Evolutionary conservation across 1,140 invertebrate species (phyloP).

Genomic region (Colletes gigas): DNA sequence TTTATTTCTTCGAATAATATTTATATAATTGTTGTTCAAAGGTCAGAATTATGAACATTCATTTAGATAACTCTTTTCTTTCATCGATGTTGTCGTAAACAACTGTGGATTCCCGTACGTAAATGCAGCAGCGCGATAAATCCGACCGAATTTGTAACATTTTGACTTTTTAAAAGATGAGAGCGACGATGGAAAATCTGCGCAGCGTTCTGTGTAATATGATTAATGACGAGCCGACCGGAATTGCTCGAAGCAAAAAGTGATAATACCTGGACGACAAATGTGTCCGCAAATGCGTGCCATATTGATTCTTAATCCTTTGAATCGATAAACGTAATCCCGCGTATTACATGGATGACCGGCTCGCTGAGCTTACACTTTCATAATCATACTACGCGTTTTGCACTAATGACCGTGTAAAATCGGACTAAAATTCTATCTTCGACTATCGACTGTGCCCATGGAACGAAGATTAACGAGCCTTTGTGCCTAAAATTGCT

Average conservation of each 20-base stretch:
- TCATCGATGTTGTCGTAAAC: too few species aligned
- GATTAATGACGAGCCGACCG: not conserved
- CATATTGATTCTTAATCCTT: constrained; percentile 50
- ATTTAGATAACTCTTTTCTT: too few species aligned
- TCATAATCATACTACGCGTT: constrained; percentile 38
- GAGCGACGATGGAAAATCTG: not conserved
- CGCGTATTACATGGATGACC: constrained; percentile 23
- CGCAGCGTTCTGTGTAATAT: not conserved
- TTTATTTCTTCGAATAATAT: too few species aligned
- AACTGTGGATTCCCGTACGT: too few species aligned
- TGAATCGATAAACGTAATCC: constrained; percentile 44
- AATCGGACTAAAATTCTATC: not conserved
- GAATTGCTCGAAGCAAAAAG: constrained; percentile 20
- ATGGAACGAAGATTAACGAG: not conserved
- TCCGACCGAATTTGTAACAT: not conserved
- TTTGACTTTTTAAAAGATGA: constrained; percentile 4
- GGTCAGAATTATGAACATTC: too few species aligned
- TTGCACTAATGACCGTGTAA: constrained; percentile 1
- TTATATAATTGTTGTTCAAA: too few species aligned
- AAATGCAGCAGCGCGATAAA: too few species aligned
- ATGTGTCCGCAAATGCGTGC: not conserved
- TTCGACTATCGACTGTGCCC: not conserved
- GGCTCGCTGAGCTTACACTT: not conserved
- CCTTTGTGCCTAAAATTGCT: not conserved
- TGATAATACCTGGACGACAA: constrained; percentile 26